These are phyloP conservation scores for Radopholus similis DNA, from an alignment of 1,140 invertebrate species.

Conservation along the genomic window DNA sequence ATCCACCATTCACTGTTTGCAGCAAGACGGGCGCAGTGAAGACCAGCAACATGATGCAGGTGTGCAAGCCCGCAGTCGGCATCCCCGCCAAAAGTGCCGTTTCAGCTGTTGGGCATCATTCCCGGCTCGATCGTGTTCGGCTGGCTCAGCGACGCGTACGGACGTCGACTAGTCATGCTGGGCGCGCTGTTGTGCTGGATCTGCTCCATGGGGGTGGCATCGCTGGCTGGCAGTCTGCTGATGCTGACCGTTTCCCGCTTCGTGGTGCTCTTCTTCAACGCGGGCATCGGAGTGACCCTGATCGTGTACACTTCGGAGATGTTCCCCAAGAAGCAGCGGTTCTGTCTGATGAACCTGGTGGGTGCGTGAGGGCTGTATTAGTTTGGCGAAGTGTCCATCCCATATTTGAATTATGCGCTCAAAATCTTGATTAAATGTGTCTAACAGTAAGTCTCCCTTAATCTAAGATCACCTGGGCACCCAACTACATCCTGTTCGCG, in stretches of 20 bases:
- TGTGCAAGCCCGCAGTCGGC: too few relatives aligned
- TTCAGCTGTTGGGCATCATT: slow-evolving; percentile 23
- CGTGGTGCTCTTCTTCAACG: slow-evolving; percentile 45
- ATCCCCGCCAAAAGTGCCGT: too few relatives aligned
- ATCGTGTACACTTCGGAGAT: slow-evolving; percentile 45
- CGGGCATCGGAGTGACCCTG: slow-evolving; percentile 40
- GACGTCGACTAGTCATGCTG: slow-evolving; percentile 29
- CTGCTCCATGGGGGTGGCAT: slow-evolving; percentile 33
- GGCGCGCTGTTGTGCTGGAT: slow-evolving; percentile 32
- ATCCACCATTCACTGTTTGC: background rate
- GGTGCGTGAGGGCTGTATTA: background rate
- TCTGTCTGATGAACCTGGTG: slow-evolving; percentile 41
- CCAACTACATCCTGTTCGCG: slow-evolving; percentile 25
- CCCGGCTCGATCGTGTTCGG: slow-evolving; percentile 25
- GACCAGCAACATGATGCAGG: too few relatives aligned
- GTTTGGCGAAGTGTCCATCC: background rate
- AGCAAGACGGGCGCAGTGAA: background rate
- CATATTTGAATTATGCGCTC: background rate
- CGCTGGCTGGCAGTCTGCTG: slow-evolving; percentile 30
- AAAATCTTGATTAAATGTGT: background rate
- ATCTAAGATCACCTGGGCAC: too few relatives aligned
- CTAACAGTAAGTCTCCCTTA: too few relatives aligned
- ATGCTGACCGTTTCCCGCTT: slow-evolving; percentile 43
- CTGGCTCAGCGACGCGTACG: slow-evolving; percentile 16
- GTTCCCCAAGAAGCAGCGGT: slow-evolving; percentile 41